A percentile compares a stretch with the other conserved stretches of the same genome.
phyloP scores from a whole-genome alignment of 2,888 invertebrate species.

The Osedax frankpressi region DNA sequence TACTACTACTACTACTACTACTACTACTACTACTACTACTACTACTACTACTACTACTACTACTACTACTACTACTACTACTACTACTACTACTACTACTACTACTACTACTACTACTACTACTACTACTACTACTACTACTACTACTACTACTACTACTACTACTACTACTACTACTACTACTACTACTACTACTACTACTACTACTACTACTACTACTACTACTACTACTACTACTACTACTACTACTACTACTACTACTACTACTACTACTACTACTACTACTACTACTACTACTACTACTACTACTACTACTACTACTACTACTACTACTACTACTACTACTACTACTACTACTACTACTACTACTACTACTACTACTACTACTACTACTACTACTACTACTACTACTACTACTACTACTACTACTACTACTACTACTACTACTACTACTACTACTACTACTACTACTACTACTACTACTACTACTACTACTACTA shows the following conservation, averaged over 20 bases:
- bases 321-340: neutral
- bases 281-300: neutral
- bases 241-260: neutral
- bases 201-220: neutral
- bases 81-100: neutral
- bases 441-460: neutral
- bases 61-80: neutral
- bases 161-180: neutral
- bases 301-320: neutral
- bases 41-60: neutral
- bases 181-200: neutral
- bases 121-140: neutral
- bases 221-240: neutral
- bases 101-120: neutral
- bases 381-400: neutral
- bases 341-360: neutral
- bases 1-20: neutral
- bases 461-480: neutral
- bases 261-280: neutral
- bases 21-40: neutral
- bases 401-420: neutral
- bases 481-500: neutral
- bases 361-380: neutral
- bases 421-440: neutral
- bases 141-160: neutral